Conservation (phyloP, 2,797 vertebrate genomes). For the Odontamblyopus rebecca region DNA sequence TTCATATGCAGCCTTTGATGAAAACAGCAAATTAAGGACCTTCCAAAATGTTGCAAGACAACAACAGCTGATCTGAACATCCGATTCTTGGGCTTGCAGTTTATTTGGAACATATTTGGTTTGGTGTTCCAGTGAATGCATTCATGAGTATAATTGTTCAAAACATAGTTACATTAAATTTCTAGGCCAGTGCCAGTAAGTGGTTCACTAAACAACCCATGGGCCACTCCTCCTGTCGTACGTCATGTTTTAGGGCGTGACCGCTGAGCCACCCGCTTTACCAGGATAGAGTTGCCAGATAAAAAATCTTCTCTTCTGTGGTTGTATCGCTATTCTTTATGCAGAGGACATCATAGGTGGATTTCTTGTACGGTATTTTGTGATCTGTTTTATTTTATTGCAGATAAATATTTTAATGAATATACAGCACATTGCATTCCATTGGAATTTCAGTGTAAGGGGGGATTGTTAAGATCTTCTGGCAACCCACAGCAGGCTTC, state of each 20-base stretch:
- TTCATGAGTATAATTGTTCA: neutral
- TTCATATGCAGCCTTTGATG: neutral
- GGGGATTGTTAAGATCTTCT: conserved; percentile 6
- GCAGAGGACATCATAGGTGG: neutral
- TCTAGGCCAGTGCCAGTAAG: conserved; percentile 19
- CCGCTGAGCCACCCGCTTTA: conserved; percentile 26
- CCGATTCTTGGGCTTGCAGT: no score
- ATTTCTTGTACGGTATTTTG: neutral
- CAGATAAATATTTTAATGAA: neutral
- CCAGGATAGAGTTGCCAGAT: conserved; percentile 55
- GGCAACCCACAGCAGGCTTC: conserved; percentile 65
- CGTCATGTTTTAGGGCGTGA: conserved; percentile 68
- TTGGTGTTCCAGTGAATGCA: neutral
- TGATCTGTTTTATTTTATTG: neutral
- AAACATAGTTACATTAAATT: conserved; percentile 6
- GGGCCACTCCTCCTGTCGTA: conserved; percentile 10
- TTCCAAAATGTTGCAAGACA: neutral
- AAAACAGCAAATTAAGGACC: neutral
- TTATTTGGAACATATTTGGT: neutral
- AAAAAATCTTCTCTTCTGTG: neutral
- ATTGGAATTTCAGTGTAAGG: conserved; percentile 20
- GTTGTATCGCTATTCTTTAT: neutral
- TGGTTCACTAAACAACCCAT: conserved; percentile 10
- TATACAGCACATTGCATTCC: neutral
- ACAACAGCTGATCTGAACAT: neutral